Evolutionary conservation across 2,113 vertebrate species (phyloP).

Genomic region (Chroicocephalus ridibundus): DNA sequence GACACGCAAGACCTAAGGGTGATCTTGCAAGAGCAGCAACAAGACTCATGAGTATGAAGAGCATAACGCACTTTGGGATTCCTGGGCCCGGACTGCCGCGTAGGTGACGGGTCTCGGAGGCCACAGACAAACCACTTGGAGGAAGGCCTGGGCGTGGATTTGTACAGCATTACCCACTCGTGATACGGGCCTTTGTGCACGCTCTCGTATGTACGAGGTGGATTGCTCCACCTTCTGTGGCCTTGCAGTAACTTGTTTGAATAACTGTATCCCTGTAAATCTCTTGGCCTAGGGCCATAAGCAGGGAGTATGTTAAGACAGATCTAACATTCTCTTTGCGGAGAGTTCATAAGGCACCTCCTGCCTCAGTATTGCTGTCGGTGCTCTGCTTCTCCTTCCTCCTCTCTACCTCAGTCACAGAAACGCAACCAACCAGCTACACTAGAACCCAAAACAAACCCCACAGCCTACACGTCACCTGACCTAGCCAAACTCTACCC

Average conservation of each 20-base stretch:
- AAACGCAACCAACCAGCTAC: background rate
- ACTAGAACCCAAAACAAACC: background rate
- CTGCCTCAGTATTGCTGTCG: background rate
- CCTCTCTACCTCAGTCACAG: background rate
- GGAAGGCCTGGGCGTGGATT: background rate
- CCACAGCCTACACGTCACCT: background rate
- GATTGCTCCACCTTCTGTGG: background rate
- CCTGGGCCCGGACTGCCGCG: background rate
- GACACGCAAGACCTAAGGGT: background rate
- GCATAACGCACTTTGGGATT: background rate
- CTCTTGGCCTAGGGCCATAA: background rate
- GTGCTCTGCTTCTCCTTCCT: background rate
- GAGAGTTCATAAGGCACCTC: background rate
- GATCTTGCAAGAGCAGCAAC: background rate
- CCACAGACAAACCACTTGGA: accelerated
- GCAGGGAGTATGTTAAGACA: background rate
- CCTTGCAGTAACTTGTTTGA: background rate
- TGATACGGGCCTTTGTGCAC: background rate
- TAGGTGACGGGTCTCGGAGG: background rate
- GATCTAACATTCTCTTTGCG: background rate
- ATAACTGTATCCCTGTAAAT: background rate
- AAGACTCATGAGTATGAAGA: too few species aligned
- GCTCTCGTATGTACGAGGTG: background rate
- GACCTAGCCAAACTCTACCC: background rate
- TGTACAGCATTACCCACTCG: accelerated